Evolutionary conservation across 2,797 vertebrate species (phyloP), one percentile per base, ranked within the genome.

Genomic region (Myripristis murdjan): DNA sequence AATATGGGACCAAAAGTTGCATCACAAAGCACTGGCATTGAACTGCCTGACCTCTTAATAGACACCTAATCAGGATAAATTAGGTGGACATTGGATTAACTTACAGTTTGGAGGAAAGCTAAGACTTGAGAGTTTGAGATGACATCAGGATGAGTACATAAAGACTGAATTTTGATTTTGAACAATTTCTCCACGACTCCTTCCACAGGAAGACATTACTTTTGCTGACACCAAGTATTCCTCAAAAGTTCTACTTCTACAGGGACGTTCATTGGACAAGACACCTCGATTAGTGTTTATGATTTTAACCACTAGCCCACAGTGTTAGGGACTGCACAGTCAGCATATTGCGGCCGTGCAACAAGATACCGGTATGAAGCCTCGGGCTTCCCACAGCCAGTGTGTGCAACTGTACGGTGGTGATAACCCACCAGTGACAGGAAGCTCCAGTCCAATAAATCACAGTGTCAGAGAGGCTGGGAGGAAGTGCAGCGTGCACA

Each of bases 361-460:
- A 79, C 71, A 4, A 11, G 61, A 73, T 44, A 62, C 41, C 54
- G 20, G 64, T 31, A 39, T 66, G 57, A 70, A 41, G 69, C 68
- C 33, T 1, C 39, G 1, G 31, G 35, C 66, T 60, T 46, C 31
- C 64, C 54, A 48, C 53, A 44, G 59, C 56, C 59, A 6, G 39
- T 18, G 24, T 31, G 54, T n/a, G 63, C 10, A 20, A 56, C 52
- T 5, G 63, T 41, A 31, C 28, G 48, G 24, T 51, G 55, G 56
- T 22, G 46, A 58, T 65, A 61, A 56, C n/a, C 67, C 64, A 55
- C 41, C n/a, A 37, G 60, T 47, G 64, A 54, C 73, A 58, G 57
- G 41, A 55, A 16, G 18, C 62, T 73, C 53, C 65, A 3, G 48
- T 23, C 62, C 79, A 52, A 91, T 91, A 87, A 90, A 92, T 91